These are phyloP conservation scores for Danio aesculapii DNA, from an alignment of 2,797 vertebrate species.

Conservation along the genomic window DNA sequence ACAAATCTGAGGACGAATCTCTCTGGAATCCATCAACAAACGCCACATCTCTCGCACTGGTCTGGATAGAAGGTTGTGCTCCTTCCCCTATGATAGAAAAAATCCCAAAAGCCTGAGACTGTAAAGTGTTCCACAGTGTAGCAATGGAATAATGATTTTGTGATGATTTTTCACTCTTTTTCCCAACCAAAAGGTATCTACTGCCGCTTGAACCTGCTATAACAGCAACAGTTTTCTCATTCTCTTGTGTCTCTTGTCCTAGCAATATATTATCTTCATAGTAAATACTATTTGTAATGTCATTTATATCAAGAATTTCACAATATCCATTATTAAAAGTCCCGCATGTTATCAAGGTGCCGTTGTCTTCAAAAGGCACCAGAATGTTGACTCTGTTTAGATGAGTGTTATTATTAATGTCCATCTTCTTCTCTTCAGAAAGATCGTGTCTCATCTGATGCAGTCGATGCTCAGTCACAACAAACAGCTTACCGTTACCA, in stretches of 20 bases:
- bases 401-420: slow-evolving; percentile 44
- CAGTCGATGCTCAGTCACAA: slow-evolving; percentile 82
- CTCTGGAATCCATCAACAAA: slow-evolving; percentile 77
- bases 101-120: rapidly evolving
- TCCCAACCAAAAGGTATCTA: slow-evolving; percentile 66
- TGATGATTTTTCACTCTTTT: rapidly evolving
- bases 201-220: slow-evolving; percentile 44
- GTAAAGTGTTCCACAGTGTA: slow-evolving; percentile 37
- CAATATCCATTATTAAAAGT: slow-evolving; percentile 63
- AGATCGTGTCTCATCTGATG: slow-evolving; percentile 83
- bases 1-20: slow-evolving; percentile 59
- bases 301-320: slow-evolving; percentile 66
- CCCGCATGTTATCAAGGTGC: slow-evolving; percentile 71
- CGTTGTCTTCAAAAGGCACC: slow-evolving; percentile 62
- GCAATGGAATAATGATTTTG: background rate
- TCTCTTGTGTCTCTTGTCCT: slow-evolving; percentile 14
- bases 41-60: background rate
- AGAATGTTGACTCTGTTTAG: slow-evolving; percentile 62
- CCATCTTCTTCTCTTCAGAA: slow-evolving; percentile 39
- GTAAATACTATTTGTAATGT: slow-evolving; percentile 63
- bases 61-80: rapidly evolving
- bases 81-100: slow-evolving; percentile 10
- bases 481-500: slow-evolving; percentile 73
- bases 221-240: slow-evolving; percentile 59
- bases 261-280: slow-evolving; percentile 31